Conservation (phyloP, 2,113 vertebrate genomes). For the Ramphastos sulfuratus region DNA sequence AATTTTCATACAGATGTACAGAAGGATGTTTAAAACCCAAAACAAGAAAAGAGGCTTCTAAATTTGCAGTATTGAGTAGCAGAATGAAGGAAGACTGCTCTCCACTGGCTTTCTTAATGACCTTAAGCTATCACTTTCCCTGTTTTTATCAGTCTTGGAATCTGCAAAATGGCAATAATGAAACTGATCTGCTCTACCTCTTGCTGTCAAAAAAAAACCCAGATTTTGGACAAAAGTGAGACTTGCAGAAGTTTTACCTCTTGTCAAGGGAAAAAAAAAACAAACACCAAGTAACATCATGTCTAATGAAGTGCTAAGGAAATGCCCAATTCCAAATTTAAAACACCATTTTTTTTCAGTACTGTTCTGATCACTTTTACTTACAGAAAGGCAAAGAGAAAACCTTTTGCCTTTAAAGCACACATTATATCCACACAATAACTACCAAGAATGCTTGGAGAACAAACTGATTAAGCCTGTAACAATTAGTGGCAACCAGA, state of each 20-base stretch:
- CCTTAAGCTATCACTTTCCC: background rate
- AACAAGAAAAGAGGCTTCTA: background rate
- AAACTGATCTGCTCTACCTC: background rate
- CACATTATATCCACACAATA: background rate
- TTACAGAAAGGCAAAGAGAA: background rate
- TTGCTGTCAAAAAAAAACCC: background rate
- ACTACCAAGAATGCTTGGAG: background rate
- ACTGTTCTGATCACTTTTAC: background rate
- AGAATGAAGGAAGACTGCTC: background rate
- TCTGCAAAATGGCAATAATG: background rate
- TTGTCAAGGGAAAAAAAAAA: background rate
- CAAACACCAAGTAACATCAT: background rate
- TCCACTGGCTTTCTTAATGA: background rate
- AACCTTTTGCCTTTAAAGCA: background rate
- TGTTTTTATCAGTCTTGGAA: background rate
- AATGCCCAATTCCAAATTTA: background rate
- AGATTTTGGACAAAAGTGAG: background rate
- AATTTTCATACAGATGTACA: background rate
- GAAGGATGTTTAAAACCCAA: background rate
- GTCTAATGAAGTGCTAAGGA: background rate
- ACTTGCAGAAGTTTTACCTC: background rate
- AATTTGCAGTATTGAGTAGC: background rate
- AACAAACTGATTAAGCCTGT: background rate
- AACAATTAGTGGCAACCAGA: background rate
- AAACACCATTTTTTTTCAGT: background rate